A percentile compares a stretch with the other conserved stretches of the same genome.
phyloP scores from a whole-genome alignment of 2,888 invertebrate genomes.

The Lepeophtheirus nordmannii region DNA sequence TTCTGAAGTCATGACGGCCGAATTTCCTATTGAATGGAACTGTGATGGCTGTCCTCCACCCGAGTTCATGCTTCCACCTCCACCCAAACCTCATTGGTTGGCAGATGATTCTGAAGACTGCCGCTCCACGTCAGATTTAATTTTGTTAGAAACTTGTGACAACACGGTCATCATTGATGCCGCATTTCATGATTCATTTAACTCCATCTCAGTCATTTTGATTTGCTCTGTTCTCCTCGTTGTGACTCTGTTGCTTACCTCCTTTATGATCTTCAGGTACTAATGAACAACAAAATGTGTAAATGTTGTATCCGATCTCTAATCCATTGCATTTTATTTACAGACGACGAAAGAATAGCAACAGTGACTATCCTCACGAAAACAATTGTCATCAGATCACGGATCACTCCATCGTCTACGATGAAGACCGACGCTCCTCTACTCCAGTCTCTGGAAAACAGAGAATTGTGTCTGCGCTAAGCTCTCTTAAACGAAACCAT shows the following conservation, averaged over 20 bases:
- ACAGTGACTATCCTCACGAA: too few relatives aligned
- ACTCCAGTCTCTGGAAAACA: too few relatives aligned
- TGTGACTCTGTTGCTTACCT: background rate
- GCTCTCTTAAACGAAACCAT: too few relatives aligned
- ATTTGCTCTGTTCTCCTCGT: slow-evolving; percentile 7
- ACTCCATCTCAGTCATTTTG: slow-evolving; percentile 7
- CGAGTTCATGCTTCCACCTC: slow-evolving; percentile 14
- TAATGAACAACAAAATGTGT: too few relatives aligned
- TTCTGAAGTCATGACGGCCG: too few relatives aligned
- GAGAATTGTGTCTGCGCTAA: too few relatives aligned
- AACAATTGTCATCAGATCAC: too few relatives aligned
- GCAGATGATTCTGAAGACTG: background rate
- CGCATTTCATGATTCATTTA: slow-evolving; percentile 9
- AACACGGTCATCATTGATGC: slow-evolving; percentile 3
- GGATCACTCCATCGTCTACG: too few relatives aligned
- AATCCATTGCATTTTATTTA: too few relatives aligned
- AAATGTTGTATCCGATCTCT: too few relatives aligned
- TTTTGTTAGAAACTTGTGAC: slow-evolving; percentile 11
- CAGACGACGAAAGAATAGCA: too few relatives aligned
- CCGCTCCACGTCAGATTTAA: background rate
- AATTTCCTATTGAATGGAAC: background rate
- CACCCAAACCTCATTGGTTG: slow-evolving; percentile 16
- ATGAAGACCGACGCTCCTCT: too few relatives aligned
- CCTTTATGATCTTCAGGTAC: slow-evolving; percentile 10
- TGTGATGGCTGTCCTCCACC: slow-evolving; percentile 17